These are phyloP conservation scores for Aplysina aerophoba DNA, from an alignment of 37 sponge, comb jelly and placozoan genomes.

Conservation along the genomic window DNA sequence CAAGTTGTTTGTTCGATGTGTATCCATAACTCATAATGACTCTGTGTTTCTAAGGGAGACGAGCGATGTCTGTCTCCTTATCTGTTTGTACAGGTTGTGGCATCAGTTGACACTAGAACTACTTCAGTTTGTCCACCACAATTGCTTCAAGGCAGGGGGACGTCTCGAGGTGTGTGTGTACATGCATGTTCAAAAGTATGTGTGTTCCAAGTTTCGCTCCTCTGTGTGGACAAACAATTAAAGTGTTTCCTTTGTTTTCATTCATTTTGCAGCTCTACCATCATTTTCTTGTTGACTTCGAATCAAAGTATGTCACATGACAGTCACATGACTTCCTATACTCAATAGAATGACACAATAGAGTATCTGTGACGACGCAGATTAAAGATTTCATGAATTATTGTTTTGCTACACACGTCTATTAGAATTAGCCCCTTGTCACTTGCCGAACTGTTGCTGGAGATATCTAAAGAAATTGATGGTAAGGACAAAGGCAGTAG, in stretches of 20 bases:
- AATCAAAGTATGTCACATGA: slow-evolving; percentile 56
- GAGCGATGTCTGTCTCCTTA: background rate
- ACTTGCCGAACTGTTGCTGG: slow-evolving; percentile 61
- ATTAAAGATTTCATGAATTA: background rate
- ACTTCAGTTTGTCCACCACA: slow-evolving; percentile 51
- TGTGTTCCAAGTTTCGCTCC: background rate
- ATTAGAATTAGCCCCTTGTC: slow-evolving; percentile 75
- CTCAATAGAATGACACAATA: background rate
- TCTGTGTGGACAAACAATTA: background rate
- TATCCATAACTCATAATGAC: background rate
- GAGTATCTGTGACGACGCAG: no score
- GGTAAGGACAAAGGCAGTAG: slow-evolving; percentile 19
- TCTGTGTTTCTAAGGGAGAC: no score
- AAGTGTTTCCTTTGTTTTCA: background rate
- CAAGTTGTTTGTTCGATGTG: no score
- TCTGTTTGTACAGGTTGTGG: slow-evolving; percentile 62
- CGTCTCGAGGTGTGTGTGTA: slow-evolving; percentile 58
- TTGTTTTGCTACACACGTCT: background rate
- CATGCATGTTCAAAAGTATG: background rate
- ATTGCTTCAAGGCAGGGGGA: slow-evolving; percentile 46
- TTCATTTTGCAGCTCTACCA: slow-evolving; percentile 58
- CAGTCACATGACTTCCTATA: background rate
- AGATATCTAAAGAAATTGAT: slow-evolving; percentile 44
- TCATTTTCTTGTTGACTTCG: slow-evolving; percentile 70
- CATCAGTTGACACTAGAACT: slow-evolving; percentile 69